Base-by-base conservation (phyloP, 2,113 vertebrate species). In the Chaetops frenatus region DNA sequence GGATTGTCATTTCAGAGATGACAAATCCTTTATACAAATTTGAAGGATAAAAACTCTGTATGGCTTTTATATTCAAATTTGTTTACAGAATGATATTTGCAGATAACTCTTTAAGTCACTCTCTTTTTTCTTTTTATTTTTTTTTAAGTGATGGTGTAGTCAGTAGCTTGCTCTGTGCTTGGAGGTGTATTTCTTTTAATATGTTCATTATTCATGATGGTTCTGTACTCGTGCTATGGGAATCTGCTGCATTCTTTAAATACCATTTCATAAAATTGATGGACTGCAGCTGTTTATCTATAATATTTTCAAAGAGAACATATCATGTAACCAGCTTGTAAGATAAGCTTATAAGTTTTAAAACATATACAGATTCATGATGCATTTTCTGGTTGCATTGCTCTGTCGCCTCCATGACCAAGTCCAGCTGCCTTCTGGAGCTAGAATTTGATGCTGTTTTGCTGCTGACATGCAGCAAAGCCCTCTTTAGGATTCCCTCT, bases 41-140 rank as follows among this genome's bases (percentile, higher is more conserved):
- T 96, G 84, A 96, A 97, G 88, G 94, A 54, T 86, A 96, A 65
- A 95, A 95, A 95, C 73, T 81, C 92, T 71, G 70, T 85, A 54
- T 90, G 65, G 74, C 95, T 94, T 96, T 97, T 95, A 95, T 97
- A 98, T 97, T 95, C 95, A 96, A 89, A 94, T 96, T 88, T 95
- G 90, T 95, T 97, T 96, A 95, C 92, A 96, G 91, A 93, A 92
- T 91, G 89, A 58, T 95, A 96, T 96, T 96, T 96, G 85, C 92
- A 92, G 88, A 79, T 91, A 93, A 70, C 78, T 95, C 81, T 95
- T 94, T 97, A 96, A 97, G 91, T 96, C 73, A 71, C 15, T 28
- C 16, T 85, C 58, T 84, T 92, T 96, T 86, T 64, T 89, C 14
- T 51, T 73, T 15, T 50, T 69, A 2, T 58, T 51, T 87, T 51